Conservation (phyloP, 1,140 invertebrate species). For the Nymphalis io region DNA sequence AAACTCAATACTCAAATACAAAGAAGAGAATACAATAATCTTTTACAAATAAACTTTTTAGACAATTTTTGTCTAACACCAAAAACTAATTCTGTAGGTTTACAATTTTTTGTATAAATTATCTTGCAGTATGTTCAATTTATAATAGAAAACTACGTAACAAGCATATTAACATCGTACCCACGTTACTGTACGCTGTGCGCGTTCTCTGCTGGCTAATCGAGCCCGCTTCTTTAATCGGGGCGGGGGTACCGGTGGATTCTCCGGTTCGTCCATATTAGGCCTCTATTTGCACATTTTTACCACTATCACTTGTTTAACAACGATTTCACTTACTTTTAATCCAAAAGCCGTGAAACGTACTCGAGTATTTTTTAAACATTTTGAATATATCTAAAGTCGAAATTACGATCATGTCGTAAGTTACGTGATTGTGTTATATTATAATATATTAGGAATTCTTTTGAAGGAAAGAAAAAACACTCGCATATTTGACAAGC, state of each 20-base stretch:
- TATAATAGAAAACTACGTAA: too few relatives aligned
- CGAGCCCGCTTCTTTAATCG: constrained; percentile 73
- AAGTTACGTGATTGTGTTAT: background rate
- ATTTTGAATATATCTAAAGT: constrained; percentile 12
- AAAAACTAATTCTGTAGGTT: too few relatives aligned
- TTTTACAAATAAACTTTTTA: too few relatives aligned
- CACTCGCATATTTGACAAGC: background rate
- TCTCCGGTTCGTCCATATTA: constrained; percentile 42
- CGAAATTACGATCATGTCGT: background rate
- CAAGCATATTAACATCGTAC: constrained; percentile 44
- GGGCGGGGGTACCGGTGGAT: constrained; percentile 70
- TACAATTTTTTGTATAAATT: too few relatives aligned
- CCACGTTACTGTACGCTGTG: constrained; percentile 68
- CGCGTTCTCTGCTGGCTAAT: constrained; percentile 56
- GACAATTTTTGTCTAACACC: too few relatives aligned
- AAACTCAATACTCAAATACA: constrained; percentile 35
- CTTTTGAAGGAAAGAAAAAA: too few relatives aligned
- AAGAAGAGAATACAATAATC: constrained; percentile 7
- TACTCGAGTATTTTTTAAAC: constrained; percentile 30
- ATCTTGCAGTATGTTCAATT: too few relatives aligned
- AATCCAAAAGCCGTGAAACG: constrained; percentile 60
- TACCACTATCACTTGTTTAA: constrained; percentile 34
- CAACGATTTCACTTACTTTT: constrained; percentile 64
- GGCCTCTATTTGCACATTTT: constrained; percentile 38
- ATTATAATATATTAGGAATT: background rate